Percentiles rank a stretch among this genome's conserved stretches.
phyloP scores from a whole-genome alignment of 2,888 invertebrate genomes.

The Eulithis testata region DNA sequence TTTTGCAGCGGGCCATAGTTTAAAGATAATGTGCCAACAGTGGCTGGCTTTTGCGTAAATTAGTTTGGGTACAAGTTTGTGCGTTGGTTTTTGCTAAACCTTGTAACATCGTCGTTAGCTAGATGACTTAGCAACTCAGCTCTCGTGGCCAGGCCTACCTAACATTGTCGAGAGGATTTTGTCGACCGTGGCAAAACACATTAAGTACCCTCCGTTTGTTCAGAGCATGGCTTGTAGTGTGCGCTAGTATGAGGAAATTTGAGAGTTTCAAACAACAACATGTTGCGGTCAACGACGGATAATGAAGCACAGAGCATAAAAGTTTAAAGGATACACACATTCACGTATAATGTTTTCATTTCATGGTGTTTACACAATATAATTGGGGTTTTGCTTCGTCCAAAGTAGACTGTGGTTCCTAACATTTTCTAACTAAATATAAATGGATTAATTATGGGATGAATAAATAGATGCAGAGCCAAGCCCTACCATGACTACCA shows the following conservation, averaged over 20 bases:
- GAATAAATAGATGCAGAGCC: no score
- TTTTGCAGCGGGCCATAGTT: conserved; percentile 41
- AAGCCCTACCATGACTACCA: not conserved
- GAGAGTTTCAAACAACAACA: conserved; percentile 29
- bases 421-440: not conserved
- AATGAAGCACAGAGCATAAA: conserved; percentile 23
- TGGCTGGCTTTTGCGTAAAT: conserved; percentile 40
- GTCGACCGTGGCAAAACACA: conserved; percentile 35
- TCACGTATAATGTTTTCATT: conserved; percentile 20
- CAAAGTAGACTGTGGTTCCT: not conserved
- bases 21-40: conserved; percentile 38
- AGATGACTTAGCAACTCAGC: conserved; percentile 42
- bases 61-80: conserved; percentile 36
- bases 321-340: conserved; percentile 16
- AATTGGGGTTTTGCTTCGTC: not conserved
- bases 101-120: conserved; percentile 42
- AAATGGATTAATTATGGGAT: not conserved
- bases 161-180: conserved; percentile 41
- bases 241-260: conserved; percentile 25
- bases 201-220: conserved; percentile 32
- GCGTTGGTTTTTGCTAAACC: conserved; percentile 41
- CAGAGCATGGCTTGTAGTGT: conserved; percentile 19
- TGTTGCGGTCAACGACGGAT: conserved; percentile 27
- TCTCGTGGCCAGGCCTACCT: conserved; percentile 39
- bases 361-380: conserved; percentile 11